Evolutionary conservation across 2,888 invertebrate species (phyloP), one percentile per base, ranked within the genome.

Genomic region (Parasteatoda lunata): DNA sequence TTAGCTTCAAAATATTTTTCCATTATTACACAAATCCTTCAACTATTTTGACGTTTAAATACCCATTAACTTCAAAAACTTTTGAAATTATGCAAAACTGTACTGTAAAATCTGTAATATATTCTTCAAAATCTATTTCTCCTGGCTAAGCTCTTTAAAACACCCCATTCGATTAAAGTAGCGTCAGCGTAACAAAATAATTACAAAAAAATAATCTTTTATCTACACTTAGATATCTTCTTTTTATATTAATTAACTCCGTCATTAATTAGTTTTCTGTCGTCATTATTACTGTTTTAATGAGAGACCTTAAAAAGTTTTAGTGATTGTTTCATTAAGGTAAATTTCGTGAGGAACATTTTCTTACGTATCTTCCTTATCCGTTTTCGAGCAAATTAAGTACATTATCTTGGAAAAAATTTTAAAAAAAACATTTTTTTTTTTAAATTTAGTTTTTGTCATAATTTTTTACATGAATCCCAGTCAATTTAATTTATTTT

Each of bases 231-330:
- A 68, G 49, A 79, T 79, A 71, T 71, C 71, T 48, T 49, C 59
- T 79, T 71, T 30, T 30, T 71, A 71, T 79, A 71, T 79, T 79
- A 79, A 79, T 79, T 79, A 79, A 71, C 49, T 48, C 48, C n/a
- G 30, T 9, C 59, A 15, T 49, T 71, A 79, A 71, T 79, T 71
- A 71, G 59, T 79, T 79, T 48, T 59, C 69, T 79, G 70, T 15
- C 79, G 64, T 47, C 71, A 64, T 59, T 68, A 68, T 68, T 68
- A 30, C 66, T 66, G 51, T 79, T 59, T 79, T 79, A 79, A 79
- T 79, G 79, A 71, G 65, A 48, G 64, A 47, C 48, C 66, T 71
- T 71, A 64, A 70, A 79, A 79, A 45, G 70, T 71, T 71, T 51
- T 70, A 64, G 64, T 71, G 71, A 79, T 48, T 79, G 59, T 48